Evolutionary conservation across 2,888 invertebrate genomes (phyloP).

Genomic region (Lypha dubia): DNA sequence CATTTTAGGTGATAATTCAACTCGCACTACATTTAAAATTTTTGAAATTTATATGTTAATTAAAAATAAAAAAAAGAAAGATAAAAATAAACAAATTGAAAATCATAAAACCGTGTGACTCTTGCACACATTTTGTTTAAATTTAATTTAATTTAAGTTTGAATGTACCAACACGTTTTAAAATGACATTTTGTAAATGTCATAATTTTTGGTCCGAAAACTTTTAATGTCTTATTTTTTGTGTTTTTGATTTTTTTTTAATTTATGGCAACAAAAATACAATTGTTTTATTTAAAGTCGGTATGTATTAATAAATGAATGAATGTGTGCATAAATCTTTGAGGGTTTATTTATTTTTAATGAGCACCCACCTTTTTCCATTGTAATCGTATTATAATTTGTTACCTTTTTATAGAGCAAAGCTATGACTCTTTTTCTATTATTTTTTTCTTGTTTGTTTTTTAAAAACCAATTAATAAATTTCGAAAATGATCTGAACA

Average conservation of each 20-base stretch:
- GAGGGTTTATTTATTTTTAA: slow-evolving; percentile 68
- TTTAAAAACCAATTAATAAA: slow-evolving; percentile 72
- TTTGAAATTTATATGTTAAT: slow-evolving; percentile 64
- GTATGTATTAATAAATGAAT: no score
- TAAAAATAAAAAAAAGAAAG: slow-evolving; percentile 34
- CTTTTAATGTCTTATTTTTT: slow-evolving; percentile 16
- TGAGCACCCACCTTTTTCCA: slow-evolving; percentile 58
- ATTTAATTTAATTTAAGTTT: slow-evolving; percentile 41
- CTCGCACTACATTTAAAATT: slow-evolving; percentile 48
- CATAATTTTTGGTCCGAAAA: slow-evolving; percentile 27
- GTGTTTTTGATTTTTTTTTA: no score
- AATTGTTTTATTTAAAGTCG: slow-evolving; percentile 38
- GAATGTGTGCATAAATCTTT: no score
- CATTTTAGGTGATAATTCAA: slow-evolving; percentile 55
- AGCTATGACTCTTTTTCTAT: slow-evolving; percentile 72
- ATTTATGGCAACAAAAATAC: slow-evolving; percentile 13
- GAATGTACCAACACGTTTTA: not conserved
- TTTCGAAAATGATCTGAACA: slow-evolving; percentile 69
- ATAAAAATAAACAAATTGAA: slow-evolving; percentile 50
- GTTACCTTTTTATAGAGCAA: slow-evolving; percentile 72
- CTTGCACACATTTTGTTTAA: slow-evolving; percentile 57
- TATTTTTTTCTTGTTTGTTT: slow-evolving; percentile 61
- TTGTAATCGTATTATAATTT: slow-evolving; percentile 73
- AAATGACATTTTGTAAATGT: slow-evolving; percentile 39
- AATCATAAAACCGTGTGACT: slow-evolving; percentile 64